phyloP scores from a whole-genome alignment of 2,888 invertebrate genomes.

The Metopia argyrocephala region DNA sequence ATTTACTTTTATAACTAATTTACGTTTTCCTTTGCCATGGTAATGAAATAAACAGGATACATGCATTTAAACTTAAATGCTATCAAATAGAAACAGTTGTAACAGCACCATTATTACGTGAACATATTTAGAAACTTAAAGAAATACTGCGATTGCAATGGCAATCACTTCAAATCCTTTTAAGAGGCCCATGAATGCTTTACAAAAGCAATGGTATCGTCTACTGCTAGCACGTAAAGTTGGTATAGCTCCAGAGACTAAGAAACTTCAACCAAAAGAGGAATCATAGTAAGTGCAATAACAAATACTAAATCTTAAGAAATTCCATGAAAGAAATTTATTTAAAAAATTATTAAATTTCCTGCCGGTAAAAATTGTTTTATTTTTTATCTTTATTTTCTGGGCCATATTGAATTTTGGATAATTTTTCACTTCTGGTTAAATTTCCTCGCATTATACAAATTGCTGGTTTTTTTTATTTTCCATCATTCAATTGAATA shows the following conservation, averaged over 20 bases:
- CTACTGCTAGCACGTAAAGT: constrained; percentile 75
- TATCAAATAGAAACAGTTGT: background rate
- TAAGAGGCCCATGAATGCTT: constrained; percentile 77
- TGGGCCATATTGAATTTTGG: constrained; percentile 9
- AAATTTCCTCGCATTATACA: constrained; percentile 50
- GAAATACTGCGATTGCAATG: constrained; percentile 16
- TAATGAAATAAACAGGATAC: constrained; percentile 39
- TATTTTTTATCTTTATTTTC: background rate
- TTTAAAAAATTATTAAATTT: constrained; percentile 56
- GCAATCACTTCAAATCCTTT: constrained; percentile 71
- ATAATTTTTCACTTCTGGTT: constrained; percentile 54
- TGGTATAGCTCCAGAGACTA: constrained; percentile 70
- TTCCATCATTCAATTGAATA: background rate
- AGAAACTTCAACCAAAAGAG: constrained; percentile 67
- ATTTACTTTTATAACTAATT: background rate
- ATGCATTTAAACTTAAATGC: background rate
- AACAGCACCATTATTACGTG: background rate
- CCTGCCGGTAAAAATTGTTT: background rate
- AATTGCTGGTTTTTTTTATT: constrained; percentile 38
- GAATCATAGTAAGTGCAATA: constrained; percentile 72
- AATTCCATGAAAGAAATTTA: constrained; percentile 1
- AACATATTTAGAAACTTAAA: background rate
- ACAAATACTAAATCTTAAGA: background rate
- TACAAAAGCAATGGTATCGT: constrained; percentile 78
- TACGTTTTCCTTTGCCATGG: constrained; percentile 43